These are phyloP conservation scores for Synanthedon andrenaeformis DNA, from an alignment of 2,888 invertebrate genomes.

Conservation along the genomic window DNA sequence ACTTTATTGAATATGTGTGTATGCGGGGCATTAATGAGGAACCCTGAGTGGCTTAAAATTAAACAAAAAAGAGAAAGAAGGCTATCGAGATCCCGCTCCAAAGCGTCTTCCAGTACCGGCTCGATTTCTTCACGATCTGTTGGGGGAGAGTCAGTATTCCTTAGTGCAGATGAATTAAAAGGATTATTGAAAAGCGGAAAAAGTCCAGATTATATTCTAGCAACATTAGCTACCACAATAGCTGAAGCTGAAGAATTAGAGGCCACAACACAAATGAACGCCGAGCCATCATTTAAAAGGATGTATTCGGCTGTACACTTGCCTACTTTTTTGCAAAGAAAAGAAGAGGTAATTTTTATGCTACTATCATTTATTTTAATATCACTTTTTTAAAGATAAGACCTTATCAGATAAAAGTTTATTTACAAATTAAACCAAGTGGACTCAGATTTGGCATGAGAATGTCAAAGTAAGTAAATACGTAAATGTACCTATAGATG, in stretches of 20 bases:
- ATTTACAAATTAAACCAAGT: too few relatives aligned
- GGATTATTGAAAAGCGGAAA: slow-evolving; percentile 76
- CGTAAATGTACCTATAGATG: too few relatives aligned
- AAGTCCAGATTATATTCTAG: slow-evolving; percentile 74
- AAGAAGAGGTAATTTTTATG: slow-evolving; percentile 71
- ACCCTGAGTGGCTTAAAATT: slow-evolving; percentile 83
- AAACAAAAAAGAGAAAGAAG: slow-evolving; percentile 70
- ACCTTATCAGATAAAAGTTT: background rate
- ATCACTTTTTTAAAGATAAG: background rate
- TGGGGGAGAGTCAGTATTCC: slow-evolving; percentile 60
- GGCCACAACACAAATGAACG: slow-evolving; percentile 54
- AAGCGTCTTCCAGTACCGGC: slow-evolving; percentile 58
- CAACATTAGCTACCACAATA: slow-evolving; percentile 70
- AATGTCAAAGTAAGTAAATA: too few relatives aligned
- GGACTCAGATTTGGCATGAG: too few relatives aligned
- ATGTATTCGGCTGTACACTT: slow-evolving; percentile 79
- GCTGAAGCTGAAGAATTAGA: slow-evolving; percentile 58
- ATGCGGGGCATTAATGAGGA: slow-evolving; percentile 87
- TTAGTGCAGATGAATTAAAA: slow-evolving; percentile 74
- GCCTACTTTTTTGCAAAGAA: slow-evolving; percentile 80
- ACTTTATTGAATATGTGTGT: slow-evolving; percentile 88
- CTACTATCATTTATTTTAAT: background rate
- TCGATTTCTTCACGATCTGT: slow-evolving; percentile 63
- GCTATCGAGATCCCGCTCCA: slow-evolving; percentile 43
- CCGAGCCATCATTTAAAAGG: slow-evolving; percentile 39